Evolutionary conservation across 2,888 invertebrate genomes (phyloP).

Genomic region (Desoria tigrina): DNA sequence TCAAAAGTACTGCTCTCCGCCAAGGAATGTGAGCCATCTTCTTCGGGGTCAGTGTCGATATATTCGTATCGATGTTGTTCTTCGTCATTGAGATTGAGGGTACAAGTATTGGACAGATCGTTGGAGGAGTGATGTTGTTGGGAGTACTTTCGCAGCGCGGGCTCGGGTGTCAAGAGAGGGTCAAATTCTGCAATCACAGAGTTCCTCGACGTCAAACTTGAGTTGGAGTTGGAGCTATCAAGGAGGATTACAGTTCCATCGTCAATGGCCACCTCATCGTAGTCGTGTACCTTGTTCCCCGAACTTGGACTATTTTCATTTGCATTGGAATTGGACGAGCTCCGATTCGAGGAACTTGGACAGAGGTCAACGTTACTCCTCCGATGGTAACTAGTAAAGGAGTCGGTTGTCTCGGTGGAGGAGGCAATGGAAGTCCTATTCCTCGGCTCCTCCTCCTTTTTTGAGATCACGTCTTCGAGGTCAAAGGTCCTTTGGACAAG

Average conservation of each 20-base stretch:
- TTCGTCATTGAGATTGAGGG: constrained; percentile 37
- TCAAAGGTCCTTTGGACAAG: constrained; percentile 23
- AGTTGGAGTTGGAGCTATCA: constrained; percentile 27
- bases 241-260: constrained; percentile 45
- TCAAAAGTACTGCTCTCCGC: no score
- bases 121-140: not conserved
- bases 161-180: constrained; percentile 30
- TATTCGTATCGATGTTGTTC: constrained; percentile 37
- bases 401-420: no score
- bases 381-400: no score
- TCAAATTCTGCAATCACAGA: constrained; percentile 52
- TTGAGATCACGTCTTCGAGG: constrained; percentile 20
- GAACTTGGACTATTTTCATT: not conserved
- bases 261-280: constrained; percentile 52
- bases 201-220: constrained; percentile 43
- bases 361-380: no score
- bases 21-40: constrained; percentile 10
- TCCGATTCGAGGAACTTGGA: constrained; percentile 31
- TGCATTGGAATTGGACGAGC: no score
- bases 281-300: constrained; percentile 35
- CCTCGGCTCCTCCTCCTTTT: not conserved
- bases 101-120: constrained; percentile 11
- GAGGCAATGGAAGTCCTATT: no score
- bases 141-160: not conserved
- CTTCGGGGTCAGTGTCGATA: constrained; percentile 36